Base-by-base conservation (phyloP, 2,113 vertebrate species). In the Campylomormyrus tamandua region DNA sequence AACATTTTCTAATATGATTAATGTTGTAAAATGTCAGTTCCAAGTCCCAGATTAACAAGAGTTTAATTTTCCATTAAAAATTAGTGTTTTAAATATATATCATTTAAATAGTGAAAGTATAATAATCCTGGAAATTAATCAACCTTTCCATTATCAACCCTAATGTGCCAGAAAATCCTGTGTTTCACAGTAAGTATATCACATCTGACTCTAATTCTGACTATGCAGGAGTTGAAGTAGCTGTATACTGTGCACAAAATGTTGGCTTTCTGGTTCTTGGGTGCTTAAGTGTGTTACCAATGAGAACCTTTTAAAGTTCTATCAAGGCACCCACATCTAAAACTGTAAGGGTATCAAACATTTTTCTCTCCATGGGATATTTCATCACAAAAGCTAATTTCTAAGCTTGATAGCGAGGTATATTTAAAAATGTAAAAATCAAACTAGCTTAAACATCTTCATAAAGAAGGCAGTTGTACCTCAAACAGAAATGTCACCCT, bases 41-140 rank as follows among this genome's bases (percentile, higher is more conserved):
- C 83, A 84, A 84, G 83, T 46, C 83, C 45, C 21, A 84, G 83
- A 84, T 84, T 84, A 84, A 46, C 45, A 24, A 24, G 83, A 84
- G 83, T 84, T 84, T 84, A 48, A 84, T 84, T 48, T 84, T 48
- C 83, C 83, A 84, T 84, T 48, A 84, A 84, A 84, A 84, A 80
- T 80, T 21, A n/a, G 39, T 42, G 21, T 70, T 70, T 70, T 13
- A 48, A 84, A 84, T 21, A 48, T 46, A 46, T 48, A 84, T 48
- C 13, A 80, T 80, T 84, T 48, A n/a, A 84, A 84, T 84, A 46
- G 24, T 24, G 83, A n/a, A 84, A n/a, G 45, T 48, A 84, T 84
- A 48, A 84, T 84, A 84, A 48, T 84, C 45, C 83, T n/a, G 45
- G 6, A 84, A 84, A 84, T 84, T 48, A 84, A 84, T 84, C 42